These are phyloP conservation scores for Heteronetta atricapilla DNA, from an alignment of 2,113 vertebrate genomes.

Conservation along the genomic window DNA sequence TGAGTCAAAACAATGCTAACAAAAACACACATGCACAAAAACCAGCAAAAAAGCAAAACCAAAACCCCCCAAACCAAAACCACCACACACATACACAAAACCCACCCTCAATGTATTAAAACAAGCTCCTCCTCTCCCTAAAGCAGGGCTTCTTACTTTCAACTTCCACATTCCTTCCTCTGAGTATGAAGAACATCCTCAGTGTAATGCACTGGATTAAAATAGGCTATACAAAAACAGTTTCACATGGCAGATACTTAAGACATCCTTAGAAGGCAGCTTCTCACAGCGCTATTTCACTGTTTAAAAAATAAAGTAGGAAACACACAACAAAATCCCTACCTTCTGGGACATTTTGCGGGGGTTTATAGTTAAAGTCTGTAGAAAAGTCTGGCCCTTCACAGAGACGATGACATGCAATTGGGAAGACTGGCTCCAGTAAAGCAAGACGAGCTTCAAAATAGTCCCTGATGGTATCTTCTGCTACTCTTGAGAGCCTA, in stretches of 20 bases:
- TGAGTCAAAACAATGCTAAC: too few relatives aligned
- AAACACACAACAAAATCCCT: neutral
- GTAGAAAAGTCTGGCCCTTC: slow-evolving; percentile 93
- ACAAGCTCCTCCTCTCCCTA: neutral
- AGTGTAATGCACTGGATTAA: fast-evolving
- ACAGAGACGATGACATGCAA: slow-evolving; percentile 93
- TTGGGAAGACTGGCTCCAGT: slow-evolving; percentile 90
- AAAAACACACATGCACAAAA: too few relatives aligned
- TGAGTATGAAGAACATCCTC: neutral
- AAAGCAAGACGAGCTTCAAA: slow-evolving; percentile 90
- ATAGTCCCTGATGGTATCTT: slow-evolving; percentile 89
- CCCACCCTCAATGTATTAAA: neutral
- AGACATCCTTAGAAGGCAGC: neutral
- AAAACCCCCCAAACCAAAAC: too few relatives aligned
- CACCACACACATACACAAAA: neutral
- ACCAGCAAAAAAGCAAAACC: too few relatives aligned
- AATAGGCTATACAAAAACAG: neutral
- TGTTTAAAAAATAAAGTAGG: neutral
- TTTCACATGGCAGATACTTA: neutral
- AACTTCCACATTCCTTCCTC: neutral
- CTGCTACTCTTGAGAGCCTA: slow-evolving; percentile 90
- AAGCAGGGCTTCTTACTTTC: neutral
- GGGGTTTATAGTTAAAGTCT: slow-evolving; percentile 89
- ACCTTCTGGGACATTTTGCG: slow-evolving; percentile 88
- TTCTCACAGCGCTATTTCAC: neutral